These are phyloP conservation scores for Invenusta paracnida DNA, from an alignment of 2,888 invertebrate species.

Conservation along the genomic window DNA sequence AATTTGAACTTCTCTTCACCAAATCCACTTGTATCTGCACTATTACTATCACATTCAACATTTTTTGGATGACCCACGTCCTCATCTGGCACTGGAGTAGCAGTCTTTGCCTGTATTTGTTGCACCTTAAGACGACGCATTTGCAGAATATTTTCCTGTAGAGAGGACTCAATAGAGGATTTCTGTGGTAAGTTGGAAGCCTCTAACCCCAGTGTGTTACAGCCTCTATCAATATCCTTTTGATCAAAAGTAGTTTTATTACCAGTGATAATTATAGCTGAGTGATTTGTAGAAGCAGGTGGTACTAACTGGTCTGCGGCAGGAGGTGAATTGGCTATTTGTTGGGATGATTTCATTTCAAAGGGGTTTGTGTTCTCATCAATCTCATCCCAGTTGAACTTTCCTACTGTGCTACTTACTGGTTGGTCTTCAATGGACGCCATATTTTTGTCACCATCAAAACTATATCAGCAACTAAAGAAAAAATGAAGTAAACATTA, in stretches of 20 bases:
- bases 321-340: background rate
- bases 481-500: background rate
- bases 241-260: background rate
- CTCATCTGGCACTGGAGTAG: no score
- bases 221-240: no score
- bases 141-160: background rate
- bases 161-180: background rate
- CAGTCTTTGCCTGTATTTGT: background rate
- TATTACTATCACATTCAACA: no score
- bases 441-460: background rate
- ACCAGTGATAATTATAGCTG: background rate
- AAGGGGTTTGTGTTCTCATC: background rate
- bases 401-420: background rate
- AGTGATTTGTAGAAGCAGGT: no score
- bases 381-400: background rate
- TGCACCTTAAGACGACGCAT: background rate
- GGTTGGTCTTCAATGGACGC: background rate
- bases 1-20: no score
- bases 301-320: background rate
- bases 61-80: no score
- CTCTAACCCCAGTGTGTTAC: no score
- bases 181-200: background rate
- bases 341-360: background rate
- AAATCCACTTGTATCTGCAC: no score
- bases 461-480: no score